Evolutionary conservation across 2,888 invertebrate species (phyloP).

Genomic region (Parnassius glacialis): DNA sequence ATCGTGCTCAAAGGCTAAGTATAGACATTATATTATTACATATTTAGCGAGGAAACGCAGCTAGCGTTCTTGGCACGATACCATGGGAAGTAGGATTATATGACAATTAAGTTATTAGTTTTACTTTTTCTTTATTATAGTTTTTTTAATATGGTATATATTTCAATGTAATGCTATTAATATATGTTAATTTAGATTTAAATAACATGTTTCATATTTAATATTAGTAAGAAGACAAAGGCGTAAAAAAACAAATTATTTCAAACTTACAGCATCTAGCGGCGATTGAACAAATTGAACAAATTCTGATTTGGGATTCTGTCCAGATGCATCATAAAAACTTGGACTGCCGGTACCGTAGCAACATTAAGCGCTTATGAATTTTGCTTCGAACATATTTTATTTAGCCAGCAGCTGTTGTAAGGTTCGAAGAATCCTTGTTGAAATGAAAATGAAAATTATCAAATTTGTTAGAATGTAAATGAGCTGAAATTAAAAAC

Average conservation of each 20-base stretch:
- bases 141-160: too few relatives aligned
- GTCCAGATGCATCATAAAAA: slow-evolving; percentile 41
- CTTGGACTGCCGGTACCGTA: slow-evolving; percentile 37
- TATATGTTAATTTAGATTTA: not conserved
- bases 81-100: too few relatives aligned
- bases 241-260: not conserved
- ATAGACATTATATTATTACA: too few relatives aligned
- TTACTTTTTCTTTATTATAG: too few relatives aligned
- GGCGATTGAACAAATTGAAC: slow-evolving; percentile 32
- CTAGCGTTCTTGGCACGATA: too few relatives aligned
- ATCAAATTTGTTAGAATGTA: not conserved
- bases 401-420: slow-evolving; percentile 40
- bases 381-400: slow-evolving; percentile 38
- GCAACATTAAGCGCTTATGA: slow-evolving; percentile 43
- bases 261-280: too few relatives aligned
- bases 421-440: not conserved
- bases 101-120: too few relatives aligned
- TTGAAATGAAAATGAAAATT: slow-evolving; percentile 6
- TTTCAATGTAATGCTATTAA: too few relatives aligned
- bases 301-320: slow-evolving; percentile 45
- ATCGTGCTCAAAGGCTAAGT: too few relatives aligned
- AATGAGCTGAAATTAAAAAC: too few relatives aligned
- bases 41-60: too few relatives aligned
- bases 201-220: not conserved
- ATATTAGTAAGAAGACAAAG: not conserved